phyloP scores from a whole-genome alignment of 2,113 vertebrate genomes.

The Toxostoma redivivum region DNA sequence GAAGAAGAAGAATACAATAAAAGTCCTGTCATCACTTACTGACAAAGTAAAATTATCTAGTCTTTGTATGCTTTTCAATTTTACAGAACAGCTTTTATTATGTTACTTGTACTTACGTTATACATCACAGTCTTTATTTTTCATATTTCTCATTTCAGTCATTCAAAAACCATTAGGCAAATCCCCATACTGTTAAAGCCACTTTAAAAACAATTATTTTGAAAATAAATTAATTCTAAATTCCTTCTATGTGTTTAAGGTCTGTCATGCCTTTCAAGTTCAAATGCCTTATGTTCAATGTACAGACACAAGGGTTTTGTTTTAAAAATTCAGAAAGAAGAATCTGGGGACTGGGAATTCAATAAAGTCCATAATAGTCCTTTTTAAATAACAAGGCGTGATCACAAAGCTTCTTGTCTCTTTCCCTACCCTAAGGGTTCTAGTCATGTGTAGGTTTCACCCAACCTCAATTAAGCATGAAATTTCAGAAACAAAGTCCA shows the following conservation, averaged over 20 bases:
- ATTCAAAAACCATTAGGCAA: background rate
- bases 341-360: background rate
- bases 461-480: background rate
- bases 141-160: background rate
- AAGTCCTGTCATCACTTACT: background rate
- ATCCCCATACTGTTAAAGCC: background rate
- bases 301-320: background rate
- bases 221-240: background rate
- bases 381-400: background rate
- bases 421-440: background rate
- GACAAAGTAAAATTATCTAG: background rate
- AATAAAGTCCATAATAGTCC: background rate
- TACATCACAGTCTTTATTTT: background rate
- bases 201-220: conserved; percentile 31
- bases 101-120: background rate
- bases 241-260: background rate
- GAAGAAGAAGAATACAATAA: background rate
- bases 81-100: background rate
- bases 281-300: background rate
- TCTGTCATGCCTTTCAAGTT: background rate
- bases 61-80: background rate
- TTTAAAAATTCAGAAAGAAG: background rate
- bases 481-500: background rate
- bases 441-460: background rate
- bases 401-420: background rate